phyloP scores from a whole-genome alignment of 2,888 invertebrate genomes.

The Caenorhabditis uteleia region DNA sequence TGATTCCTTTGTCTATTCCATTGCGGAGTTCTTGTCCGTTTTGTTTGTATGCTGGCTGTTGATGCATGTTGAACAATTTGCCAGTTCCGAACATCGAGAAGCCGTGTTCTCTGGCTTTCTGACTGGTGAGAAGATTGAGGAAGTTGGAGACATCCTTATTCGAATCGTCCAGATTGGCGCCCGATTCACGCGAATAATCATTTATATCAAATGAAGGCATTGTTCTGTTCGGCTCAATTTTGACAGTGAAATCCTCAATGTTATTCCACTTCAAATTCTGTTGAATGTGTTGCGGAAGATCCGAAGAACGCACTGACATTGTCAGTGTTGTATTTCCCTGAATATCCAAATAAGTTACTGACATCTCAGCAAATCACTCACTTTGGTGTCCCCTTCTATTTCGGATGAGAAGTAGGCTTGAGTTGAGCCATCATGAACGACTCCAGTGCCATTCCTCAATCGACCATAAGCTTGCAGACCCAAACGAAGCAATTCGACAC shows the following conservation, averaged over 20 bases:
- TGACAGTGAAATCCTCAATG: too few relatives aligned
- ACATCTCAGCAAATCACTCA: too few relatives aligned
- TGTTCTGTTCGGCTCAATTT: background rate
- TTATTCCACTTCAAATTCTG: too few relatives aligned
- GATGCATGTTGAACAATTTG: constrained; percentile 1
- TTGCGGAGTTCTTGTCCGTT: constrained; percentile 1
- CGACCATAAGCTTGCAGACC: constrained; percentile 12
- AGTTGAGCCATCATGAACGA: constrained; percentile 4
- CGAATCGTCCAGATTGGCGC: constrained; percentile 8
- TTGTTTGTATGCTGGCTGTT: background rate
- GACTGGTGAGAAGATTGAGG: constrained; percentile 22
- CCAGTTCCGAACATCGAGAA: constrained; percentile 5
- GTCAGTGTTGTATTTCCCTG: too few relatives aligned
- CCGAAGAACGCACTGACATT: too few relatives aligned
- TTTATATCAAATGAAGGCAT: background rate
- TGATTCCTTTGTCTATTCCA: constrained; percentile 10
- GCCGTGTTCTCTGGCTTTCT: constrained; percentile 1
- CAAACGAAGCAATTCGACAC: constrained; percentile 8
- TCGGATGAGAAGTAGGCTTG: too few relatives aligned
- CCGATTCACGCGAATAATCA: constrained; percentile 6
- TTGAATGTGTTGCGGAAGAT: too few relatives aligned
- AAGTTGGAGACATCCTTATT: constrained; percentile 19
- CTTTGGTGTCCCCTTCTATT: too few relatives aligned
- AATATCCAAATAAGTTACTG: too few relatives aligned
- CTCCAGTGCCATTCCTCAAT: background rate